Evolutionary conservation across 2,888 invertebrate genomes (phyloP).

Genomic region (Agrilus cyanescens): DNA sequence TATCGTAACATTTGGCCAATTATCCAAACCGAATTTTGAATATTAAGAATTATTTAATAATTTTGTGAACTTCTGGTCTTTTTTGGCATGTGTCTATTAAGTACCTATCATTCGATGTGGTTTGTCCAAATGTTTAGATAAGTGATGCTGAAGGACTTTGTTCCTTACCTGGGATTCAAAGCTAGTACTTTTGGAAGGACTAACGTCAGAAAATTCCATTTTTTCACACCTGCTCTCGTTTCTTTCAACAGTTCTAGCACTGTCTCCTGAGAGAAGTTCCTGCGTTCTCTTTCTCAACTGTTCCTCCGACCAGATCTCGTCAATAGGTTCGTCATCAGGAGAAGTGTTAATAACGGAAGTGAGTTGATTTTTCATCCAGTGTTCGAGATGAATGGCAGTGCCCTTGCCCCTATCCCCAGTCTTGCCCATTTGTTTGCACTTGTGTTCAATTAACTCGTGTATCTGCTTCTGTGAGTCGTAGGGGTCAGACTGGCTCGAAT

Average conservation of each 20-base stretch:
- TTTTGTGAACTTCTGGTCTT: too few relatives aligned
- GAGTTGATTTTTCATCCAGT: conserved; percentile 70
- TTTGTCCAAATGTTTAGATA: background rate
- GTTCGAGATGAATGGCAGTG: conserved; percentile 61
- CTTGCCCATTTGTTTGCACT: conserved; percentile 50
- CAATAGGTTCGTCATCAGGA: conserved; percentile 40
- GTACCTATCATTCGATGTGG: too few relatives aligned
- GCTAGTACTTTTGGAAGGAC: conserved; percentile 63
- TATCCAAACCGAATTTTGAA: background rate
- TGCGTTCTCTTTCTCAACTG: conserved; percentile 58
- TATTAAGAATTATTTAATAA: background rate
- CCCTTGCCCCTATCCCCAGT: conserved; percentile 52
- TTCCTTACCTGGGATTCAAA: conserved; percentile 62
- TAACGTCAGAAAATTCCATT: conserved; percentile 41
- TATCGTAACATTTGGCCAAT: too few relatives aligned
- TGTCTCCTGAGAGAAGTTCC: conserved; percentile 50
- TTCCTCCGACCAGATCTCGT: conserved; percentile 62
- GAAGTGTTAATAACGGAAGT: conserved; percentile 35
- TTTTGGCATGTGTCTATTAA: too few relatives aligned
- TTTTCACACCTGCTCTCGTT: conserved; percentile 37
- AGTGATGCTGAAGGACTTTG: background rate
- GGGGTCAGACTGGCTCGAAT: conserved; percentile 26
- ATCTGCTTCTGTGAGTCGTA: conserved; percentile 37
- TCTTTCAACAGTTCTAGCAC: conserved; percentile 13
- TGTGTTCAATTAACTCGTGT: conserved; percentile 50